Conservation (phyloP, 2,888 invertebrate genomes). For the Acanthopleura granulata region DNA sequence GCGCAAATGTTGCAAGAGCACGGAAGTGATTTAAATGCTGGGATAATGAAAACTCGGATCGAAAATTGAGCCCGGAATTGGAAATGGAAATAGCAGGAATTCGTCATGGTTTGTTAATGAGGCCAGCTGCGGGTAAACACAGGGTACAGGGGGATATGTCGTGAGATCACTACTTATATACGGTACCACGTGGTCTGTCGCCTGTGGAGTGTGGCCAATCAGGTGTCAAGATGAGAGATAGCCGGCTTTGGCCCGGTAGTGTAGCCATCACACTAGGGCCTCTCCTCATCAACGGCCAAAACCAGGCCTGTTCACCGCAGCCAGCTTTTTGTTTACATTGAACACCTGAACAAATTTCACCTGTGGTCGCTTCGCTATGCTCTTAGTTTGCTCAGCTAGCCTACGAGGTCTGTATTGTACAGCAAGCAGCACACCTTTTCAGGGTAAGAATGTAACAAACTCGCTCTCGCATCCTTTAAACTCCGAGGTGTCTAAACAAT, state of each 20-base stretch:
- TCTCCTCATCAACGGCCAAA: background rate
- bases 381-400: conserved; percentile 19
- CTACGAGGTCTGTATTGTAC: conserved; percentile 19
- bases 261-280: background rate
- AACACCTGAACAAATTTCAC: conserved; percentile 19
- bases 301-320: background rate
- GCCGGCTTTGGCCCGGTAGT: background rate
- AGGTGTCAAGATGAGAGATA: background rate
- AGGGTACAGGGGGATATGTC: background rate
- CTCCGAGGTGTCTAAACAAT: conserved; percentile 19
- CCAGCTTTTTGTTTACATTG: conserved; percentile 12
- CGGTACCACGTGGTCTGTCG: background rate
- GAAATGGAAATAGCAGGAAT: background rate
- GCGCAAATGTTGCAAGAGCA: too few species aligned
- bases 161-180: conserved; percentile 1
- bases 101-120: conserved; percentile 12
- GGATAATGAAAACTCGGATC: too few species aligned
- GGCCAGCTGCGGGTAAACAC: background rate
- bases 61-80: too few species aligned
- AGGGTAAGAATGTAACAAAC: conserved; percentile 17
- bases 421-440: conserved; percentile 15
- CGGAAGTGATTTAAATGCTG: too few species aligned
- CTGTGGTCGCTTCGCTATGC: conserved; percentile 10
- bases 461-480: conserved; percentile 17
- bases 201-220: background rate